phyloP scores from a whole-genome alignment of 2,888 invertebrate genomes.

The Bedellia somnulentella region DNA sequence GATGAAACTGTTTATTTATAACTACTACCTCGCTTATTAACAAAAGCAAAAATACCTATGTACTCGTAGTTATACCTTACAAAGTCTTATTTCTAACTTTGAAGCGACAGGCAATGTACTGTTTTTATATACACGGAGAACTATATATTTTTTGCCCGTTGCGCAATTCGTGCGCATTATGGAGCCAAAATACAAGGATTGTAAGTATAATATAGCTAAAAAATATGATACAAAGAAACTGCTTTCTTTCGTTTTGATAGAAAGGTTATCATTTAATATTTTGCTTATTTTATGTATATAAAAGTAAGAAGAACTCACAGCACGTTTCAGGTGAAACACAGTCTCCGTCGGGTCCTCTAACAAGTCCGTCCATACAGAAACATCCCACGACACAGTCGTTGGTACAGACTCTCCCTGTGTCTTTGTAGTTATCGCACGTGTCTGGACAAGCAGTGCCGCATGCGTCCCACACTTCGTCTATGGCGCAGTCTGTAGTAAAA shows the following conservation, averaged over 20 bases:
- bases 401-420: neutral
- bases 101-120: too few species aligned
- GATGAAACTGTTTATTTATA: too few species aligned
- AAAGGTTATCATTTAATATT: neutral
- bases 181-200: too few species aligned
- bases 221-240: conserved; percentile 1
- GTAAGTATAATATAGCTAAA: too few species aligned
- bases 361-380: conserved; percentile 3
- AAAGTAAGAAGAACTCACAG: conserved; percentile 6
- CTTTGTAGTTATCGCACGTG: conserved; percentile 4
- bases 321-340: conserved; percentile 7
- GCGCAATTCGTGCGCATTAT: too few species aligned
- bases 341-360: conserved; percentile 5
- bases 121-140: too few species aligned
- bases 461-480: conserved; percentile 1
- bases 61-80: too few species aligned
- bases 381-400: conserved; percentile 2
- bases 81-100: too few species aligned
- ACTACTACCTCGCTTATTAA: too few species aligned
- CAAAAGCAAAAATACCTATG: too few species aligned
- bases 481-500: too few species aligned
- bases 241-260: conserved; percentile 1
- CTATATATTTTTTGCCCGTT: too few species aligned
- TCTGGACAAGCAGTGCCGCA: conserved; percentile 4
- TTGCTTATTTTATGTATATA: neutral